Conservation (phyloP, 1,140 invertebrate species). For the Caenorhabditis briggsae region DNA sequence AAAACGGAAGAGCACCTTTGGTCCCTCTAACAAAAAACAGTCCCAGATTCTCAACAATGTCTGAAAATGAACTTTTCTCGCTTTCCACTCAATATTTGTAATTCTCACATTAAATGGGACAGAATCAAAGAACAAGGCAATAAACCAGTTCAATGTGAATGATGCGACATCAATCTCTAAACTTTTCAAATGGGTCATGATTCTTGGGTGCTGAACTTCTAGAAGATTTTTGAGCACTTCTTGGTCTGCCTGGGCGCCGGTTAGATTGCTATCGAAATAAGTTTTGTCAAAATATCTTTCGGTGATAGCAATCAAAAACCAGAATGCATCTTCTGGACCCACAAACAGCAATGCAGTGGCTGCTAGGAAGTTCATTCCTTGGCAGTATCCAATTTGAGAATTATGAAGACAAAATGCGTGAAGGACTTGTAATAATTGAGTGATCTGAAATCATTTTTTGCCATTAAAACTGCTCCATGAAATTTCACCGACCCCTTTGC, state of each 20-base stretch:
- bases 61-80: slow-evolving; percentile 73
- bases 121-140: slow-evolving; percentile 81
- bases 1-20: slow-evolving; percentile 59
- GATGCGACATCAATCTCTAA: slow-evolving; percentile 80
- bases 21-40: slow-evolving; percentile 86
- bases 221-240: slow-evolving; percentile 80
- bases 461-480: no score
- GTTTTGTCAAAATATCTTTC: slow-evolving; percentile 80
- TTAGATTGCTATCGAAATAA: slow-evolving; percentile 80
- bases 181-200: slow-evolving; percentile 76
- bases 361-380: slow-evolving; percentile 81
- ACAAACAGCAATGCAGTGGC: slow-evolving; percentile 80
- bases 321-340: slow-evolving; percentile 80
- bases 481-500: slow-evolving; percentile 79
- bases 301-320: slow-evolving; percentile 80
- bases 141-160: slow-evolving; percentile 81
- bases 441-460: slow-evolving; percentile 77
- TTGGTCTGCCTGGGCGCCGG: slow-evolving; percentile 81
- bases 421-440: slow-evolving; percentile 80
- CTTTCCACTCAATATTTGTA: not conserved
- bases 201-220: slow-evolving; percentile 78
- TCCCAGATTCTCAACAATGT: slow-evolving; percentile 84
- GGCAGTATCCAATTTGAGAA: slow-evolving; percentile 80
- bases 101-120: slow-evolving; percentile 80
- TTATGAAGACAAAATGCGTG: slow-evolving; percentile 81